phyloP scores from a whole-genome alignment of 2,797 vertebrate genomes.

The Loriculus beryllinus region DNA sequence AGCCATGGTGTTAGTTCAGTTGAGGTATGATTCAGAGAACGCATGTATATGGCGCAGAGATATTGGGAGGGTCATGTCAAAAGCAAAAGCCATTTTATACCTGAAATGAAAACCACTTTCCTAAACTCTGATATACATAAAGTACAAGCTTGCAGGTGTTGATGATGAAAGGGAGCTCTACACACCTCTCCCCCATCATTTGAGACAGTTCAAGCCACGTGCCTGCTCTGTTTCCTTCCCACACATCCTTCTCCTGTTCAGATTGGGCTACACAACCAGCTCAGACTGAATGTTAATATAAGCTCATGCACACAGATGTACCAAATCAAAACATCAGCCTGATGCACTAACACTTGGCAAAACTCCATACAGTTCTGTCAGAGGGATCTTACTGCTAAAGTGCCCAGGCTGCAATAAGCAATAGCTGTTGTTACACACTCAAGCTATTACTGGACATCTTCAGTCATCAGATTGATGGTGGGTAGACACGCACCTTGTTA shows the following conservation, averaged over 20 bases:
- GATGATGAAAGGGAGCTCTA: neutral
- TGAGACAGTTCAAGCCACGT: neutral
- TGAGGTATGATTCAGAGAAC: neutral
- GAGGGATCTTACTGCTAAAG: neutral
- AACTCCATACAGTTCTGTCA: neutral
- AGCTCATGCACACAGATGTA: neutral
- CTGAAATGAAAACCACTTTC: neutral
- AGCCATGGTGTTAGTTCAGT: neutral
- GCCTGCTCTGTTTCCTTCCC: neutral
- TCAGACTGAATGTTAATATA: fast-evolving
- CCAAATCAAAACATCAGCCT: neutral
- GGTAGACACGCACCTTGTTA: neutral
- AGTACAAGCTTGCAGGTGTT: neutral
- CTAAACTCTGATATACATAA: neutral
- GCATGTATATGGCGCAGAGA: neutral
- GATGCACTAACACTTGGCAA: neutral
- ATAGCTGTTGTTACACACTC: neutral
- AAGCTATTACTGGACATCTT: neutral
- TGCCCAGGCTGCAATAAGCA: neutral
- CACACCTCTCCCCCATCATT: neutral
- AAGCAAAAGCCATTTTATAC: neutral
- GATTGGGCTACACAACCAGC: neutral
- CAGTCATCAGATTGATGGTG: neutral
- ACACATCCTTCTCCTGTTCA: neutral
- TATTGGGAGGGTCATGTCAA: neutral